phyloP scores from a whole-genome alignment of 2,113 vertebrate genomes.

The Candoia aspera region DNA sequence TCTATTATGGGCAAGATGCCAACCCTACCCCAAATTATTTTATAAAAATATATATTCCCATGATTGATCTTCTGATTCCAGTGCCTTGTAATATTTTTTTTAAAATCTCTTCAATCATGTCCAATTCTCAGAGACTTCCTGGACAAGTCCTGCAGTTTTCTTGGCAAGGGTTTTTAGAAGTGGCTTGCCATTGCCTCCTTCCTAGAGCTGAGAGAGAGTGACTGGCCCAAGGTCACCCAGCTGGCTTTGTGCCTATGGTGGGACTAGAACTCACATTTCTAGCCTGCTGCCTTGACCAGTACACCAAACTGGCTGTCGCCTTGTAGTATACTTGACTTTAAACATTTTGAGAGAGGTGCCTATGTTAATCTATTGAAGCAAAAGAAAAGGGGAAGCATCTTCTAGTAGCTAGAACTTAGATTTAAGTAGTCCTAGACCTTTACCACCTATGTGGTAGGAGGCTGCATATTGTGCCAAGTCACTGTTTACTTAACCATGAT shows the following conservation, averaged over 20 bases:
- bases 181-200: too few relatives aligned
- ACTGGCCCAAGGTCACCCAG: too few relatives aligned
- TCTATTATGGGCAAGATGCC: neutral
- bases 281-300: too few relatives aligned
- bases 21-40: neutral
- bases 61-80: neutral
- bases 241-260: too few relatives aligned
- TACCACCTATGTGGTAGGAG: neutral
- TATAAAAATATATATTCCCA: neutral
- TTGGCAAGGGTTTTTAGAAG: too few relatives aligned
- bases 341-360: neutral
- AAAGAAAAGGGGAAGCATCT: neutral
- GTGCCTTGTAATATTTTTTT: neutral
- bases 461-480: neutral
- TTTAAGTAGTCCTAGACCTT: neutral
- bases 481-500: neutral
- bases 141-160: too few relatives aligned
- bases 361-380: neutral
- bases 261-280: too few relatives aligned
- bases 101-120: too few relatives aligned
- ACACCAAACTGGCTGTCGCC: too few relatives aligned
- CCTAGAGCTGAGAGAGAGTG: too few relatives aligned
- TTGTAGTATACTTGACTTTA: neutral
- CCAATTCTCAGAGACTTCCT: too few relatives aligned
- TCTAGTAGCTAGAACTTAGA: neutral